These are phyloP conservation scores for Polymixis flavicincta DNA, from an alignment of 2,888 invertebrate species.

Conservation along the genomic window DNA sequence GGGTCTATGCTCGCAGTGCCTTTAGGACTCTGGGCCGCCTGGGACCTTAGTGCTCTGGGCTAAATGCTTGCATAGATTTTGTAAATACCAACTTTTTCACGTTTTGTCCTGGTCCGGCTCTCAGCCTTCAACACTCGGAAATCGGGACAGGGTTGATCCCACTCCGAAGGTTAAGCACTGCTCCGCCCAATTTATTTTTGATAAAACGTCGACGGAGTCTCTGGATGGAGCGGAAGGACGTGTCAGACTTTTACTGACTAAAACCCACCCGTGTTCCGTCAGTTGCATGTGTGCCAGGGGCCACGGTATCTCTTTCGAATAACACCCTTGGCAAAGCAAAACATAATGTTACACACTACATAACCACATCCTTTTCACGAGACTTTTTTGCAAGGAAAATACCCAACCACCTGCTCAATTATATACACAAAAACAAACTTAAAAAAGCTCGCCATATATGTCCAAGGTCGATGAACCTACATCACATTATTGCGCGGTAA, in stretches of 20 bases:
- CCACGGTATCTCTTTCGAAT: too few species aligned
- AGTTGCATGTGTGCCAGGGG: too few species aligned
- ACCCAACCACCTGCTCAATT: constrained; percentile 15
- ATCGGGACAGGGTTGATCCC: not conserved
- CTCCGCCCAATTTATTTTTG: not conserved
- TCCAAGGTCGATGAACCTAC: constrained; percentile 44
- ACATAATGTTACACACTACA: not conserved
- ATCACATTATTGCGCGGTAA: constrained; percentile 6
- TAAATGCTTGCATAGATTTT: not conserved
- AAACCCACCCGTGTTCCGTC: too few species aligned
- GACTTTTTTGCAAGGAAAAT: constrained; percentile 27
- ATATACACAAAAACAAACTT: constrained; percentile 34
- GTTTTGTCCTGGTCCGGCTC: too few species aligned
- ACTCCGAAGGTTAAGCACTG: not conserved
- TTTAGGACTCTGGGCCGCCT: not conserved
- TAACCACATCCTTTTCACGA: constrained; percentile 1
- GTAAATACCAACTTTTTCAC: not conserved
- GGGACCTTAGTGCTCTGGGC: too few species aligned
- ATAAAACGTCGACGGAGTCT: too few species aligned
- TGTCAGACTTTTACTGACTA: too few species aligned
- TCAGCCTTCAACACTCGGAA: not conserved
- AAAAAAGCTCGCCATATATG: constrained; percentile 34
- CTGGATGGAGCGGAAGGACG: too few species aligned
- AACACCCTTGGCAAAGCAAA: too few species aligned
- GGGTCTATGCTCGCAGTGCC: not conserved